Conservation (phyloP, 1,140 invertebrate genomes). For the Cryptotermes secundus region DNA sequence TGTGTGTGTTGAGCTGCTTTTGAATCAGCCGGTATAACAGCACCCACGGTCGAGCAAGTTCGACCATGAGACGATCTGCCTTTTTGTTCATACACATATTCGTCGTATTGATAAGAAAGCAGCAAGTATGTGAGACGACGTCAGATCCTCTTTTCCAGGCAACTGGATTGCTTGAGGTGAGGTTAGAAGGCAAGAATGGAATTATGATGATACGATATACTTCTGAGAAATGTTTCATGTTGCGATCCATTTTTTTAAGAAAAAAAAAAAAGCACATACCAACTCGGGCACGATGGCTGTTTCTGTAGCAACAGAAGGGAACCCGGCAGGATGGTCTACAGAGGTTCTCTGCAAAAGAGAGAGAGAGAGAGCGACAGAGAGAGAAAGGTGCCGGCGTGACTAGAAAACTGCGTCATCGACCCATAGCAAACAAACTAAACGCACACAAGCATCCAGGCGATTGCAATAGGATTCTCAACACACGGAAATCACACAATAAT, state of each 20-base stretch:
- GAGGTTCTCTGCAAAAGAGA: background rate
- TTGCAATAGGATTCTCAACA: background rate
- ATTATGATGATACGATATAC: background rate
- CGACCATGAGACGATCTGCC: background rate
- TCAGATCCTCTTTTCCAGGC: background rate
- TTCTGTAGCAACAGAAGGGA: background rate
- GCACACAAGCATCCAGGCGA: background rate
- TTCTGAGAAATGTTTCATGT: background rate
- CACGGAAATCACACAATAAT: background rate
- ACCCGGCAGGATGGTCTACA: background rate
- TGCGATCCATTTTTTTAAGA: background rate
- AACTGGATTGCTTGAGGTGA: background rate
- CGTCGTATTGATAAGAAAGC: background rate
- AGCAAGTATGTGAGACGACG: background rate
- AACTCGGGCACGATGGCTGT: background rate
- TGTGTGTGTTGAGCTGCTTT: too few relatives aligned
- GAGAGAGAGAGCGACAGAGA: background rate
- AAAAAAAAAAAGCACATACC: background rate
- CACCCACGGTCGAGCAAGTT: background rate
- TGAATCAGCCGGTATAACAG: too few relatives aligned
- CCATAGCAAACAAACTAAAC: background rate
- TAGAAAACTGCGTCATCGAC: slow-evolving; percentile 11
- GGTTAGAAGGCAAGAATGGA: background rate
- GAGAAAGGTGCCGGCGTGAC: background rate
- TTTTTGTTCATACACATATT: background rate